These are phyloP conservation scores for Grammatotria lemairii DNA, from an alignment of 2,113 vertebrate species.

Conservation along the genomic window DNA sequence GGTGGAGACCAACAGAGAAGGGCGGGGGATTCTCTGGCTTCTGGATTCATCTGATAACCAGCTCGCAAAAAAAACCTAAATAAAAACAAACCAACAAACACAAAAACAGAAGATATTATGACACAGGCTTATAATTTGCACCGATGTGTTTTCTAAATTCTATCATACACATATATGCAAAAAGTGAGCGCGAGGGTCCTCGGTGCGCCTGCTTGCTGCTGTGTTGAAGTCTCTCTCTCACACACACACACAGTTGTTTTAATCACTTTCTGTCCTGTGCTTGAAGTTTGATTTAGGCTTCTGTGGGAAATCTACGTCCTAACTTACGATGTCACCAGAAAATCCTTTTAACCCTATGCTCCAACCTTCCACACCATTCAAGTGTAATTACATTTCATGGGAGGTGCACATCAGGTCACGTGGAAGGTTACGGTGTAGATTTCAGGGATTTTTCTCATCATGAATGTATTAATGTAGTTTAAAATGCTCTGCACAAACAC, in stretches of 20 bases:
- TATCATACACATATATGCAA: too few species aligned
- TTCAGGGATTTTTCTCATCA: background rate
- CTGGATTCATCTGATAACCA: too few species aligned
- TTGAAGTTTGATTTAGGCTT: background rate
- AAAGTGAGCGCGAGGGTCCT: too few species aligned
- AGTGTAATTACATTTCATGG: background rate
- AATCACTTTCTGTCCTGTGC: background rate
- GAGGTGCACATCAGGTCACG: background rate
- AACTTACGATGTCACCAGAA: background rate
- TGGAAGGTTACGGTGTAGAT: accelerated
- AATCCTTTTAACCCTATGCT: background rate
- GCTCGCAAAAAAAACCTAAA: too few species aligned
- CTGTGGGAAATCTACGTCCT: background rate
- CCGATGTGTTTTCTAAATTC: too few species aligned
- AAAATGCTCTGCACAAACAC: background rate
- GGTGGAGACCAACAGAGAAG: too few species aligned
- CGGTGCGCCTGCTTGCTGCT: too few species aligned
- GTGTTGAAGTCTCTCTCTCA: too few species aligned
- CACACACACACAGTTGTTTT: background rate
- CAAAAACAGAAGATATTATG: too few species aligned
- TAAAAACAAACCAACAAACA: too few species aligned
- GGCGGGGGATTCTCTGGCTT: too few species aligned
- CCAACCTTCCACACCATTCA: background rate
- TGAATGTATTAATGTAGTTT: background rate
- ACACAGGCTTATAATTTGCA: too few species aligned